Percentiles rank a stretch among this genome's conserved stretches.
Conservation (phyloP, 1,140 invertebrate species). For the Drosophila lowei region DNA sequence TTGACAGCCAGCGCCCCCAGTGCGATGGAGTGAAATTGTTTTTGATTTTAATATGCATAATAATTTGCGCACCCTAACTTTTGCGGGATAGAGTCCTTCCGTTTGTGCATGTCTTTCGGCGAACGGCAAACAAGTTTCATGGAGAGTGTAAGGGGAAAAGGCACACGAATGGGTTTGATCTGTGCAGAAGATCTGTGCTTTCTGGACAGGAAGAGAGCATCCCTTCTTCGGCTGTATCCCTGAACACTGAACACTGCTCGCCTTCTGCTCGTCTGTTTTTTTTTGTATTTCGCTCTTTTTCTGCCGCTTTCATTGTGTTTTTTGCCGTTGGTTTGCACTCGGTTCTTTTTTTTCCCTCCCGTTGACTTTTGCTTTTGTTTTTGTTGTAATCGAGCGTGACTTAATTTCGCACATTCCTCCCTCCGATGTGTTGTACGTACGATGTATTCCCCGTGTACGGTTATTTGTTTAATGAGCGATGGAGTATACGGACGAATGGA, state of each 20-base stretch:
- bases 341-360: conserved; percentile 35
- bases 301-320: conserved; percentile 34
- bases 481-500: background rate
- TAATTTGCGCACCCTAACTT: conserved; percentile 37
- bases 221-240: conserved; percentile 1
- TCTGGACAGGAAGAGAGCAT: conserved; percentile 2
- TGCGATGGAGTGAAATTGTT: conserved; percentile 31
- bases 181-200: background rate
- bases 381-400: conserved; percentile 56
- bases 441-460: conserved; percentile 19
- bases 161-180: too few relatives aligned
- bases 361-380: conserved; percentile 27
- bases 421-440: background rate
- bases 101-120: background rate
- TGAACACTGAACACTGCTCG: background rate
- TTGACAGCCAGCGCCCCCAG: conserved; percentile 33
- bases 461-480: conserved; percentile 60
- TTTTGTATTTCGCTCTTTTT: conserved; percentile 39
- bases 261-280: conserved; percentile 34
- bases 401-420: conserved; percentile 62
- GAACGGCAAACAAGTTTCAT: too few relatives aligned
- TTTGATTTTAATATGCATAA: conserved; percentile 60
- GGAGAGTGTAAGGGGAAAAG: too few relatives aligned
- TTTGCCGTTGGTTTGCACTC: conserved; percentile 30
- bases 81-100: conserved; percentile 1